Conservation (phyloP, 1,140 invertebrate genomes). For the Drepana arcuata region DNA sequence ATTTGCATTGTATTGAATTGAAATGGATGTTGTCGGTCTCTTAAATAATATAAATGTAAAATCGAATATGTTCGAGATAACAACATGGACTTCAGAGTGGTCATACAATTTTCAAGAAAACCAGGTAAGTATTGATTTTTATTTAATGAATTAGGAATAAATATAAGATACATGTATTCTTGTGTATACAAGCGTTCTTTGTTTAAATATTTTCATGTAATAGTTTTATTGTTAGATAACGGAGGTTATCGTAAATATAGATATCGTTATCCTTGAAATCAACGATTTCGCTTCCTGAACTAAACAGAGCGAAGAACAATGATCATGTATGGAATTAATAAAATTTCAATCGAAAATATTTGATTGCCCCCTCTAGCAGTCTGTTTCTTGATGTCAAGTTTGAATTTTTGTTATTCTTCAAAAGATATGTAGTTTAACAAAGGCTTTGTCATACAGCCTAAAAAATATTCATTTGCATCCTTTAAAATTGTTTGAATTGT, state of each 20-base stretch:
- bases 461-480: too few species aligned
- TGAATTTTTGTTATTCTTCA: too few species aligned
- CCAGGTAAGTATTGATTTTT: conserved; percentile 62
- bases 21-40: conserved; percentile 61
- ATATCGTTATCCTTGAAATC: conserved; percentile 40
- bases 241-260: conserved; percentile 20
- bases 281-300: conserved; percentile 12
- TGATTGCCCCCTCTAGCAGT: too few species aligned
- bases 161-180: conserved; percentile 6
- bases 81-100: conserved; percentile 63
- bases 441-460: too few species aligned
- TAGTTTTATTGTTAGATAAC: conserved; percentile 11
- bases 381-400: too few species aligned
- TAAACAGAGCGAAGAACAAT: too few species aligned
- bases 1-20: conserved; percentile 19
- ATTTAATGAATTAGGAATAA: conserved; percentile 1
- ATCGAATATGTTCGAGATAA: conserved; percentile 58
- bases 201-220: background rate
- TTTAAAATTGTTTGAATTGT: too few species aligned
- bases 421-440: too few species aligned
- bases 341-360: too few species aligned
- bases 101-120: conserved; percentile 62
- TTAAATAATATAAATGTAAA: conserved; percentile 60
- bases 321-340: too few species aligned
- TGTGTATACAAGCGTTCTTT: conserved; percentile 11